Evolutionary conservation across 2,113 vertebrate species (phyloP).

Genomic region (Brachypteracias leptosomus): DNA sequence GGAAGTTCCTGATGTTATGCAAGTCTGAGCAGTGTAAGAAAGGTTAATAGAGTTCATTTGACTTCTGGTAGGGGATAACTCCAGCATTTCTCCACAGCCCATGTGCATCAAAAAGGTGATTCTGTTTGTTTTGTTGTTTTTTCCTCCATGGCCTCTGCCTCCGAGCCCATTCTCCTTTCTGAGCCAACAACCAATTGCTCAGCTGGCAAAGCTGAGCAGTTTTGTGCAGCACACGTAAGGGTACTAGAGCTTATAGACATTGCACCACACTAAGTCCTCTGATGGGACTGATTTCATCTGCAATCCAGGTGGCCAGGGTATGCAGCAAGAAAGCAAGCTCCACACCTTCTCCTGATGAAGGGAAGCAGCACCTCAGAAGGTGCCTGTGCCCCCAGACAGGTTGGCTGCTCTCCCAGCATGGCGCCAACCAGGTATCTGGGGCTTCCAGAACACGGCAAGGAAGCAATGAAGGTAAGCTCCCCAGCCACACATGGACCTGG

Average conservation of each 20-base stretch:
- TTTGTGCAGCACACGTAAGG: background rate
- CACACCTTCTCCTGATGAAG: background rate
- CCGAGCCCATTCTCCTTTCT: background rate
- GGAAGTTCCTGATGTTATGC: background rate
- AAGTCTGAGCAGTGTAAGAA: background rate
- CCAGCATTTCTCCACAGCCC: background rate
- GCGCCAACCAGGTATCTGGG: background rate
- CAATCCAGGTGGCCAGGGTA: background rate
- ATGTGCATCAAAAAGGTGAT: background rate
- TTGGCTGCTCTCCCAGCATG: accelerated
- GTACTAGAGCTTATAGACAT: background rate
- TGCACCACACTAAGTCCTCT: background rate
- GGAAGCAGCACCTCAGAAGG: background rate
- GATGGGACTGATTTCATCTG: background rate
- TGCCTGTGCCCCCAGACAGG: accelerated
- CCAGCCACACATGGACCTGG: accelerated
- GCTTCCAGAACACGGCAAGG: background rate
- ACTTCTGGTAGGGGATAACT: background rate
- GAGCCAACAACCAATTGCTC: background rate
- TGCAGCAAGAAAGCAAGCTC: background rate
- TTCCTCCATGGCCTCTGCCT: background rate
- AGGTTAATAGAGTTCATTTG: conserved; percentile 12
- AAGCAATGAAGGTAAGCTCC: background rate
- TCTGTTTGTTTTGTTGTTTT: background rate
- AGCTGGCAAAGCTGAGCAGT: background rate